Conservation (phyloP, 2,888 invertebrate species). For the Iselma pallidipennis region DNA sequence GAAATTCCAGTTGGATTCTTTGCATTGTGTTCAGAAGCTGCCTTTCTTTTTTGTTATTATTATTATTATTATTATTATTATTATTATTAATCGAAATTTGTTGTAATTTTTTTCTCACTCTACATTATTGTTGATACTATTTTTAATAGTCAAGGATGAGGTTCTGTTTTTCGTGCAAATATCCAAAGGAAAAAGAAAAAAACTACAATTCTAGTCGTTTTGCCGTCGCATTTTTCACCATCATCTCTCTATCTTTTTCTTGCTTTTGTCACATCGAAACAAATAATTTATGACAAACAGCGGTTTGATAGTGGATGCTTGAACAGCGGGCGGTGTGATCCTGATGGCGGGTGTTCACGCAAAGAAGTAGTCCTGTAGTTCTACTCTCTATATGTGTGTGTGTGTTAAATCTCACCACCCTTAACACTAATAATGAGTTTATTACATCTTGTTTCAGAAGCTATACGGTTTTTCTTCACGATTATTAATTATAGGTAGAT, state of each 20-base stretch:
- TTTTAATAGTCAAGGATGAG: slow-evolving; percentile 4
- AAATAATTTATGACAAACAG: slow-evolving; percentile 30
- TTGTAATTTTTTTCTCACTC: too few species aligned
- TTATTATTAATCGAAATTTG: slow-evolving; percentile 21
- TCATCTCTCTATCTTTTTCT: slow-evolving; percentile 20
- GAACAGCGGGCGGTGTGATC: slow-evolving; percentile 22
- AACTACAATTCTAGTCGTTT: slow-evolving; percentile 24
- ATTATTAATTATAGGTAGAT: neutral
- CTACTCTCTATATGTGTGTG: slow-evolving; percentile 26
- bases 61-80: slow-evolving; percentile 7
- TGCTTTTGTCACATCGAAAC: slow-evolving; percentile 30
- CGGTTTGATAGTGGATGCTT: slow-evolving; percentile 23
- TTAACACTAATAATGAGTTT: slow-evolving; percentile 39
- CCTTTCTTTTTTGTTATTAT: slow-evolving; percentile 11
- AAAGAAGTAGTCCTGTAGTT: slow-evolving; percentile 41
- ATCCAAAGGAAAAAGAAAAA: slow-evolving; percentile 19
- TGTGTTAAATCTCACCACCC: slow-evolving; percentile 39
- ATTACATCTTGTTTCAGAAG: slow-evolving; percentile 32
- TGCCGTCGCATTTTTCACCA: slow-evolving; percentile 43
- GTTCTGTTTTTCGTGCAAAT: neutral
- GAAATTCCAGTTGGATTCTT: slow-evolving; percentile 54
- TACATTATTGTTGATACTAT: neutral
- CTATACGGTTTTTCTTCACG: neutral
- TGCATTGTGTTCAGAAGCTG: slow-evolving; percentile 50
- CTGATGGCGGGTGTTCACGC: slow-evolving; percentile 34